These are phyloP conservation scores for Nomada lathburiana DNA, from an alignment of 2,888 invertebrate species.

Conservation along the genomic window DNA sequence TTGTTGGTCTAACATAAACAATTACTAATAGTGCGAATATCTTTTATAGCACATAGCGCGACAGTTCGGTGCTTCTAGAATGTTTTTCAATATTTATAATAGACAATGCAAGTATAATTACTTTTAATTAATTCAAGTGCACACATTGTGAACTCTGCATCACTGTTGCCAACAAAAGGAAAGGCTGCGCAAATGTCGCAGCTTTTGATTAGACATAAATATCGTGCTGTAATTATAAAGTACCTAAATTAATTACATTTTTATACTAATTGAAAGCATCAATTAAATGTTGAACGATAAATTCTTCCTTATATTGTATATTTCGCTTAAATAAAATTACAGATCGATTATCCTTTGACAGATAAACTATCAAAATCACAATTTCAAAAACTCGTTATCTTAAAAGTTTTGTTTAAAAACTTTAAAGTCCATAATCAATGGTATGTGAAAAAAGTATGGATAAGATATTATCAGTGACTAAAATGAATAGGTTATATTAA, in stretches of 20 bases:
- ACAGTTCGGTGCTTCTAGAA: too few species aligned
- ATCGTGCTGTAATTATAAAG: slow-evolving; percentile 21
- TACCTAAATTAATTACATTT: slow-evolving; percentile 4
- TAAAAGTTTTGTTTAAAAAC: background rate
- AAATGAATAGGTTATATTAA: slow-evolving; percentile 35
- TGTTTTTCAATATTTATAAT: background rate
- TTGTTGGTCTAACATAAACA: background rate
- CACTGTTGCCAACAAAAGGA: slow-evolving; percentile 48
- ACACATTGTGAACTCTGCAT: background rate
- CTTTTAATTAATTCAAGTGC: slow-evolving; percentile 11
- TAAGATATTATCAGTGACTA: background rate
- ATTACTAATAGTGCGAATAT: too few species aligned
- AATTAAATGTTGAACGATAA: slow-evolving; percentile 7
- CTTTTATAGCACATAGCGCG: too few species aligned
- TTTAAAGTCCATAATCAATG: background rate
- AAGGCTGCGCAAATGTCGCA: slow-evolving; percentile 3
- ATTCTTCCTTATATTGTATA: background rate
- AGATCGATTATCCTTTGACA: background rate
- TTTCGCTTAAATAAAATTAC: background rate
- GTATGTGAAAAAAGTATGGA: background rate
- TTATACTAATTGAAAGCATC: background rate
- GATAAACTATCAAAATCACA: background rate
- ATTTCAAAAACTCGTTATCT: background rate
- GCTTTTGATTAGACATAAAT: slow-evolving; percentile 25
- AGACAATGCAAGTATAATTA: background rate